Conservation (phyloP, 1,140 invertebrate species). For the Drosophila melanogaster region DNA sequence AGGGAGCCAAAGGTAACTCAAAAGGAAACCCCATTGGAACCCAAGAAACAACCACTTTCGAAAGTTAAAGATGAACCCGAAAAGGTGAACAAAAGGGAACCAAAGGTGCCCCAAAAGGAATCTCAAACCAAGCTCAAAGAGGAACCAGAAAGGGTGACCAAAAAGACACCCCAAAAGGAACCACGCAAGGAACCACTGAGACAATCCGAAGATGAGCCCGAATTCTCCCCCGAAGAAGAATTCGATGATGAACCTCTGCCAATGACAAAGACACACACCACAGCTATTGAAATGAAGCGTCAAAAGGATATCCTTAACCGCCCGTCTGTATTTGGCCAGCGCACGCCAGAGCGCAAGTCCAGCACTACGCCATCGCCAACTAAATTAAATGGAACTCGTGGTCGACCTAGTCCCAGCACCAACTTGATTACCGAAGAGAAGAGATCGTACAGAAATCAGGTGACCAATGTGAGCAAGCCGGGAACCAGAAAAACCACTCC, state of each 20-base stretch:
- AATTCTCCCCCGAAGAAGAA: conserved; percentile 21
- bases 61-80: conserved; percentile 17
- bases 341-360: conserved; percentile 27
- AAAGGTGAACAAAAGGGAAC: neutral
- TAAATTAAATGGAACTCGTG: conserved; percentile 22
- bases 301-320: conserved; percentile 85
- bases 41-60: neutral
- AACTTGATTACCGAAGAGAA: conserved; percentile 60
- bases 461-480: conserved; percentile 17
- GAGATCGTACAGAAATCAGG: conserved; percentile 47
- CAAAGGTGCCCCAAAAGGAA: neutral
- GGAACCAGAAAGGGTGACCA: neutral
- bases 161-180: neutral
- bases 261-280: conserved; percentile 71
- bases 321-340: conserved; percentile 83
- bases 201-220: conserved; percentile 22
- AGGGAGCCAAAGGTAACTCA: neutral
- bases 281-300: conserved; percentile 69
- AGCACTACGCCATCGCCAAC: conserved; percentile 5
- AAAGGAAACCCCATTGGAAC: neutral
- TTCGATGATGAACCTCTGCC: conserved; percentile 62
- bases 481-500: conserved; percentile 14
- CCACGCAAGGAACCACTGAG: neutral
- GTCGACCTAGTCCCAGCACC: conserved; percentile 15
- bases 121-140: conserved; percentile 3